Base-by-base conservation (phyloP, 1,140 invertebrate genomes). In the Caenorhabditis remanei region DNA sequence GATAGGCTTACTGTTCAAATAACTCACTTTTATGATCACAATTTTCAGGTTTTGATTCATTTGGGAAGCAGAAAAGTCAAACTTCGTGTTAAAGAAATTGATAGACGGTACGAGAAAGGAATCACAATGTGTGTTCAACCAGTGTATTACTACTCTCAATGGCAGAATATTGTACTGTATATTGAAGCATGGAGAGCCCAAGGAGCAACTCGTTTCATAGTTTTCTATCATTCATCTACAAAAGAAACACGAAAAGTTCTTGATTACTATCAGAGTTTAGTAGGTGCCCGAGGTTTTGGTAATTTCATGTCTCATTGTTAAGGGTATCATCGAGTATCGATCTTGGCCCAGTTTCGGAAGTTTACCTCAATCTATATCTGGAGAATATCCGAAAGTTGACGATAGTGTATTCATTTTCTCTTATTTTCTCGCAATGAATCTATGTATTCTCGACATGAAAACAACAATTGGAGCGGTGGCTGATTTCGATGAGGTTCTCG, bases 121-220 rank as follows among this genome's bases (percentile, higher is more conserved):
- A 40, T 67, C 9, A 67, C 63, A 4, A 19, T 67, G 0, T 67
- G 63, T 13, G 9, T 71, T 4, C 65, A 46, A 48, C 65, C 65
- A 16, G 41, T 71, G 1, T 46, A 71, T 19, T 71, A 71, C 65
- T 71, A 46, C n/a, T 46, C 65, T 19, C 65, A 71, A 46, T 71
- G 65, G 65, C 65, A 71, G 41, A 71, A 71, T 46, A 21, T 46
- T 7, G 40, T 71, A 71, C 41, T 71, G 41, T 71, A 71, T 19
- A 71, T 71, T 46, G 65, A 71, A 21, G 65, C 65, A 48, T 71
- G 65, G 65, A 71, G 65, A 71, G 65, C 65, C 19, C 65, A 71
- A 43, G 65, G 65, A 46, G 65, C 65, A 14, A 71, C 65, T 71
- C 65, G 41, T 71, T 71, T 71, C 41, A 71, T 71, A 6, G 11